Base-by-base conservation (phyloP, 2,113 vertebrate species). In the Ondatra zibethicus region DNA sequence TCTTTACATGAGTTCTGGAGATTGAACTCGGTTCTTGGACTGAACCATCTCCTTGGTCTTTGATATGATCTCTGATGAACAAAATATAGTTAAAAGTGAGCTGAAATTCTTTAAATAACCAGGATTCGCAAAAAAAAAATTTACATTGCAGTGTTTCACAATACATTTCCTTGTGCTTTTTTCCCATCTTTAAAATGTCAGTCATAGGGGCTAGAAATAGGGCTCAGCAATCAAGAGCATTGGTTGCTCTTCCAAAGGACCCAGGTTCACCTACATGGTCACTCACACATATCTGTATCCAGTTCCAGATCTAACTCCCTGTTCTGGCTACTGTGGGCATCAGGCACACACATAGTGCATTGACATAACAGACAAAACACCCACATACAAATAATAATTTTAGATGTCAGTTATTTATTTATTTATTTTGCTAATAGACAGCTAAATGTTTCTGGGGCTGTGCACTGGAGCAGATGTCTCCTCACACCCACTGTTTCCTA, bases 81-180 rank as follows among this genome's bases (percentile, higher is more conserved):
- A 88, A 42, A 82, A 39, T 93, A 16, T 65, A 39, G 25, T 91
- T 89, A 61, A 77, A 95, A 94, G 10, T 66, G 47, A 87, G 47
- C 25, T 88, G 50, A 82, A 85, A 81, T 95, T 73, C 25, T 72
- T 94, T 85, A 68, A 82, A 92, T 2, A 93, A 13, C 76, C 92
- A 91, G 89, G 75, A 84, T 63, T 58, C n/a, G 47, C 14, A 96
- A 65, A 95, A 39, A 80, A 91, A 95, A 89, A 66, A 52, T 82
- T 21, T 84, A 16, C 70, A 93, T 75, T 80, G 12, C 70, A 80
- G 25, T 45, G 39, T 66, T 85, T 11, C 66, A 33, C 52, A 39
- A 52, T 96, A 77, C 5, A 50, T 87, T 68, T 82, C 39, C 66
- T 88, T 61, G 0, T 27, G 70, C 47, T 13, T 36, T 87, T 87